These are phyloP conservation scores for Neuroscelio doddi DNA, from an alignment of 2,888 invertebrate species.

Conservation along the genomic window DNA sequence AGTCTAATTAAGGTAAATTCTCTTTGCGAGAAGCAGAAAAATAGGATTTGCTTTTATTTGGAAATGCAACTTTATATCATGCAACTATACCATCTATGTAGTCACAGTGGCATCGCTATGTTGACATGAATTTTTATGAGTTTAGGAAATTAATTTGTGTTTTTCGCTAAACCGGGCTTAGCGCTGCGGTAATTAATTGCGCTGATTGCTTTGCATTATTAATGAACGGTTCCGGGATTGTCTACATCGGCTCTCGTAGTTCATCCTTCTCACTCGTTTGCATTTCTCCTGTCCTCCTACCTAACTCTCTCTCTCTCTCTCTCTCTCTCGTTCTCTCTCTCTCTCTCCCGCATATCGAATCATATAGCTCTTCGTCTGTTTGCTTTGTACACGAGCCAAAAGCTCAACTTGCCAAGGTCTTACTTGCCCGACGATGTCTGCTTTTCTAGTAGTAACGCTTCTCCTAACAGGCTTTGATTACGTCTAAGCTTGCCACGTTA, in stretches of 20 bases:
- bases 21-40: too few species aligned
- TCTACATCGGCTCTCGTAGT: slow-evolving; percentile 52
- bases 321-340: slow-evolving; percentile 16
- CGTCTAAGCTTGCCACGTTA: slow-evolving; percentile 32
- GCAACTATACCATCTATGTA: too few species aligned
- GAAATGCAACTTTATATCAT: too few species aligned
- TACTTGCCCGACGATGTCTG: too few species aligned
- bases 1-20: too few species aligned
- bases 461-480: slow-evolving; percentile 47
- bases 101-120: slow-evolving; percentile 21
- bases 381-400: too few species aligned
- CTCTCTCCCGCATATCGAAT: slow-evolving; percentile 5
- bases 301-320: slow-evolving; percentile 14
- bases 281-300: slow-evolving; percentile 6
- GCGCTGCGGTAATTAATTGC: slow-evolving; percentile 71
- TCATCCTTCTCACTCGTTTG: slow-evolving; percentile 34
- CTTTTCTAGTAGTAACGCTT: slow-evolving; percentile 39
- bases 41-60: too few species aligned
- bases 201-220: slow-evolving; percentile 72
- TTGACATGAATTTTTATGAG: slow-evolving; percentile 68
- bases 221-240: slow-evolving; percentile 66
- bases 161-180: slow-evolving; percentile 69
- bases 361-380: too few species aligned
- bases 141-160: slow-evolving; percentile 71
- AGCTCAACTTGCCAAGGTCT: too few species aligned